Percentiles rank a stretch among this genome's conserved stretches.
phyloP scores from a whole-genome alignment of 1,140 invertebrate genomes.

The Neodiprion fabricii region DNA sequence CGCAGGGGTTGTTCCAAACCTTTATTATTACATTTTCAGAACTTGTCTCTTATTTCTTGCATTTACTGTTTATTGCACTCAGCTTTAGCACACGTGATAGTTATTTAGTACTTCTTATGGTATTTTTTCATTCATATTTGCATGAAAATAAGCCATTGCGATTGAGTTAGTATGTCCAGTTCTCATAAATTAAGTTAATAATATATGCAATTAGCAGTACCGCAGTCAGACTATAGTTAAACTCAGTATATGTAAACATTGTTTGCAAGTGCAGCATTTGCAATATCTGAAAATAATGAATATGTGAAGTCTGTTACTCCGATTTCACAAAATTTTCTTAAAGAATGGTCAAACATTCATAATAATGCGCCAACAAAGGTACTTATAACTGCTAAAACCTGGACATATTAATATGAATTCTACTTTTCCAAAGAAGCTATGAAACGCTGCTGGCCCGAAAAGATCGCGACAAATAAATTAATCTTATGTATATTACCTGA shows the following conservation, averaged over 20 bases:
- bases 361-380: too few species aligned
- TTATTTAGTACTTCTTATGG: constrained; percentile 8
- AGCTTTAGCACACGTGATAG: constrained; percentile 6
- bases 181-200: too few species aligned
- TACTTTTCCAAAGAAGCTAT: too few species aligned
- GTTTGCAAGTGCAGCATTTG: constrained; percentile 21
- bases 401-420: too few species aligned
- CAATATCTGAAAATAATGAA: constrained; percentile 15
- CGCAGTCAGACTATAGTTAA: neutral
- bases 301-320: neutral
- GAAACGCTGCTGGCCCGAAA: too few species aligned
- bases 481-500: too few species aligned
- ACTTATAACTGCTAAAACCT: too few species aligned
- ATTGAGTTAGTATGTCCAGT: neutral
- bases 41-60: neutral
- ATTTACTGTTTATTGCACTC: constrained; percentile 3
- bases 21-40: constrained; percentile 19
- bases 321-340: too few species aligned
- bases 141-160: constrained; percentile 60
- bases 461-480: too few species aligned
- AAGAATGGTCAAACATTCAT: too few species aligned
- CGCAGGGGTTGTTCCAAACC: constrained; percentile 58
- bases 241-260: neutral
- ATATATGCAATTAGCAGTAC: too few species aligned
- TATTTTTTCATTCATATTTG: constrained; percentile 39